Base-by-base conservation (phyloP, 2,113 vertebrate species). In the Psilopogon haemacephalus region DNA sequence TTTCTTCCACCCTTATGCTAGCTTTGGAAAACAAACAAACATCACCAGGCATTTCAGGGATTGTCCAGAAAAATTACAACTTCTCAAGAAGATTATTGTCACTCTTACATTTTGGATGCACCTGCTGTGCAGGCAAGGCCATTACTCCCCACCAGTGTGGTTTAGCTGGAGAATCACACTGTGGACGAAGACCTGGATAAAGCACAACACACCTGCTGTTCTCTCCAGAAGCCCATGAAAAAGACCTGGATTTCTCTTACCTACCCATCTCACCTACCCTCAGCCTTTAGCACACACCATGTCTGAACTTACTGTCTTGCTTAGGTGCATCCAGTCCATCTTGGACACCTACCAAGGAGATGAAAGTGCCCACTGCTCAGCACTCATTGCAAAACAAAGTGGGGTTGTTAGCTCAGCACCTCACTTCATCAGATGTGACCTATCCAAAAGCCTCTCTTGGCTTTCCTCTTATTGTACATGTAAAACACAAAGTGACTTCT, bases 401-500 rank as follows among this genome's bases (percentile, higher is more conserved):
- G 0, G 12, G 35, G 48, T 37, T 44, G 32, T 14, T 23, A 13
- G 18, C 30, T 40, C 3, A 1, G 40, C 14, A 52, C 14, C n/a
- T 44, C 32, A 28, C 17, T 17, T 78, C 65, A 59, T 19, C 1
- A 0, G 15, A 58, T 1, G 0, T 30, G n/a, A 40, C 46, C 20
- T 40, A 32, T 32, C 27, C 77, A 44, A 69, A 68, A 73, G 21
- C 5, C 21, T 79, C 38, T 33, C 58, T 42, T 60, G 17, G 18
- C 42, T 75, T 79, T 38, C 9, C 30, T n/a, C 55, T 69, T 20
- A 33, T 24, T 56, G 60, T 42, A 33, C 19, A 37, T 24, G 28
- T 63, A 24, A 58, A 77, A 73, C 24, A 26, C 42, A 24, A 28
- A 8, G 8, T 4, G 15, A 7, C 15, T 30, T 46, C 55, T 73